phyloP scores from a whole-genome alignment of 2,113 vertebrate genomes.

The Campylomormyrus tamandua region DNA sequence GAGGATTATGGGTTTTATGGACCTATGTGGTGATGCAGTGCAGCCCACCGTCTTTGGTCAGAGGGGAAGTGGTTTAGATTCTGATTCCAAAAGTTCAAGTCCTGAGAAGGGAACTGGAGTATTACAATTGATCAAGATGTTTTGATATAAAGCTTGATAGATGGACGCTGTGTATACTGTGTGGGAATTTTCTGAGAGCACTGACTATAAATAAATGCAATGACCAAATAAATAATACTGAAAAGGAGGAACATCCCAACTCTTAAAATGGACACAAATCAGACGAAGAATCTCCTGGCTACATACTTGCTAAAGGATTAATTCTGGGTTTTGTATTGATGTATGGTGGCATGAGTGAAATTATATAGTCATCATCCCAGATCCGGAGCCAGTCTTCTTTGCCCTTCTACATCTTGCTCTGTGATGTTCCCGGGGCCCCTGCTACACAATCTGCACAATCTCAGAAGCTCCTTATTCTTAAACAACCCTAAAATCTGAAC shows the following conservation, averaged over 20 bases:
- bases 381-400: background rate
- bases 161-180: background rate
- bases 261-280: background rate
- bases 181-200: background rate
- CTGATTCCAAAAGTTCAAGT: background rate
- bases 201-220: background rate
- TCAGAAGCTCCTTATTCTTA: background rate
- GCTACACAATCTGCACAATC: background rate
- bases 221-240: background rate
- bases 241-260: background rate
- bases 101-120: background rate
- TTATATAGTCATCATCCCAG: background rate
- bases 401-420: background rate
- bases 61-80: background rate
- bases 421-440: background rate
- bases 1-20: background rate
- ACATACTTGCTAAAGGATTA: background rate
- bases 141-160: background rate
- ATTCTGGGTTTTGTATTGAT: background rate
- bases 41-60: background rate
- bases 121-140: background rate
- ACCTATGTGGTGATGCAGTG: background rate
- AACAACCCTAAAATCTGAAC: background rate
- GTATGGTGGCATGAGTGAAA: background rate
- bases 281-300: background rate